Evolutionary conservation across 2,888 invertebrate species (phyloP).

Genomic region (Orthonevra nobilis): DNA sequence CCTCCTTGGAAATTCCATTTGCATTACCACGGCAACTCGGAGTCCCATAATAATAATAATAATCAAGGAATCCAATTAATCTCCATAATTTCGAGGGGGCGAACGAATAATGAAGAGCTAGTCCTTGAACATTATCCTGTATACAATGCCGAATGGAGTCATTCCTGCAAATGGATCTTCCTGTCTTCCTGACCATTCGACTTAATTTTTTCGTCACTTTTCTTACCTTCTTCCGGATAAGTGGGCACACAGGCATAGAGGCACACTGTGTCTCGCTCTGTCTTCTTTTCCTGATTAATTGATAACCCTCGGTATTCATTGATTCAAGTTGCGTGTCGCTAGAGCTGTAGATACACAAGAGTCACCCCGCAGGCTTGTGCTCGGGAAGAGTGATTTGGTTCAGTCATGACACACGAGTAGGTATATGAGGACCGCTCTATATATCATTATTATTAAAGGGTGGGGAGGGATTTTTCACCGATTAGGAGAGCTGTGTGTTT

Average conservation of each 20-base stretch:
- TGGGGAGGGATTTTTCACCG: not conserved
- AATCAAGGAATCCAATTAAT: constrained; percentile 67
- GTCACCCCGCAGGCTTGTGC: constrained; percentile 21
- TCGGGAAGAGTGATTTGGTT: constrained; percentile 51
- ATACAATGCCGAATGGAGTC: not conserved
- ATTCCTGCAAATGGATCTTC: not conserved
- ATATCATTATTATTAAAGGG: constrained; percentile 42
- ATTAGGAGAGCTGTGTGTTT: constrained; percentile 37
- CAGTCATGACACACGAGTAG: constrained; percentile 52
- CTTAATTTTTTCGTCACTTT: constrained; percentile 3
- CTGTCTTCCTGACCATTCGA: constrained; percentile 8
- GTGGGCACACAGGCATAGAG: constrained; percentile 3
- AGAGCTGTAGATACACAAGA: not conserved
- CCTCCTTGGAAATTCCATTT: constrained; percentile 43
- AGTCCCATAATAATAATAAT: no score
- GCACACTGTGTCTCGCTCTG: constrained; percentile 8
- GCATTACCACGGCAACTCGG: constrained; percentile 24
- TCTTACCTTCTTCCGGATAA: not conserved
- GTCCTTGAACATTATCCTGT: not conserved
- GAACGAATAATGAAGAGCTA: constrained; percentile 27
- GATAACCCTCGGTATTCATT: constrained; percentile 59
- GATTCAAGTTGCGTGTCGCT: constrained; percentile 55
- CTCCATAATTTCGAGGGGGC: constrained; percentile 39
- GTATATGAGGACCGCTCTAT: constrained; percentile 40
- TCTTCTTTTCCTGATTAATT: constrained; percentile 51